Evolutionary conservation across 2,113 vertebrate species (phyloP), one percentile per base, ranked within the genome.

Genomic region (Peromyscus polionotus): DNA sequence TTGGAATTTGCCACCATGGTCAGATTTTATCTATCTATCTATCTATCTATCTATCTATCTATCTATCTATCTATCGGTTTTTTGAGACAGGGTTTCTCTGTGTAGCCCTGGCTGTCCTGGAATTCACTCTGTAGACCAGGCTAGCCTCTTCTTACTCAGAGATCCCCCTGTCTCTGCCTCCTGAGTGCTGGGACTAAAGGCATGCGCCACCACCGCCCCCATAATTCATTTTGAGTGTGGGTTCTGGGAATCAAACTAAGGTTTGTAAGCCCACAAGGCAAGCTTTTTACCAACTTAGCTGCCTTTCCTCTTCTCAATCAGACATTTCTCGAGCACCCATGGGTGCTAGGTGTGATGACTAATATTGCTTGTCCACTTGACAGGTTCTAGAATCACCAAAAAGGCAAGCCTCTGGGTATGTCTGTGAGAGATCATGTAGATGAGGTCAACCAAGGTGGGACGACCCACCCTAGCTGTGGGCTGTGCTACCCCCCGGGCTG

Each of bases 131-230:
- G 26, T 85, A 65, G 61, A 39, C 16, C 26, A 85, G 63, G 1
- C 42, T 86, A 42, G 84, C 63, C 42, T 67, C 1, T 0, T 22
- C 1, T 0, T 22, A 22, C 39, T 57, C 79, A 36, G 8, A n/a
- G 31, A 81, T 57, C 33, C 33, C 22, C 19, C 79, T 81, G 31
- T 33, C 51, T 31, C 51, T 81, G 19, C 4, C 51, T 57, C 33
- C 14, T 3, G 4, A 54, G 16, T 36, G 33, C 33, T 57, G 33
- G 51, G 48, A 81, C 57, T 81, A 36, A 54, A 57, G 33, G 51
- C 0, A 0, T 80, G 77, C 13, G 0, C 75, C 75, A 77, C 39
- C 42, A 48, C 24, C 0, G 24, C 0, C 75, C 5, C 42, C 26
- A 5, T 36, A 81, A 22, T 36, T 54, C 20, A 17, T 36, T n/a